Conservation (phyloP, 2,113 vertebrate genomes). For the Australoheros scitulus region DNA sequence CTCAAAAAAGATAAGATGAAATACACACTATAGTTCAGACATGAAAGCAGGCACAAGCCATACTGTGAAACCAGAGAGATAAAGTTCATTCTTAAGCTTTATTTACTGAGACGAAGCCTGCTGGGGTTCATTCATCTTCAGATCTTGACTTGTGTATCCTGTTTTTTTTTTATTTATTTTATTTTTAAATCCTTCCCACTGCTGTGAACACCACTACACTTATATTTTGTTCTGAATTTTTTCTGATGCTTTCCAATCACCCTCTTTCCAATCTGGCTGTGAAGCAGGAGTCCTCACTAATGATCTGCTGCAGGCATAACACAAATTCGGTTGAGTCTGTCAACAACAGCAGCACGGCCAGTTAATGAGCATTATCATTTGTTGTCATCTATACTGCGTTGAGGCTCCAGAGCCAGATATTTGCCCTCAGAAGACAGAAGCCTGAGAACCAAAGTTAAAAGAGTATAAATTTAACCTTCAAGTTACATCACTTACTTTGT, state of each 20-base stretch:
- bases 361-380: too few species aligned
- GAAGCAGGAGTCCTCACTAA: not conserved
- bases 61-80: not conserved
- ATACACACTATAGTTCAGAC: not conserved
- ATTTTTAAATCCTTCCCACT: not conserved
- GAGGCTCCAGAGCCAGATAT: not conserved
- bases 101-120: not conserved
- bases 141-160: not conserved
- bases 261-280: not conserved
- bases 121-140: not conserved
- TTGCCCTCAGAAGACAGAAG: not conserved
- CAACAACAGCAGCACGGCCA: too few species aligned
- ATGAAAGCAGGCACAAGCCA: not conserved
- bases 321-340: too few species aligned
- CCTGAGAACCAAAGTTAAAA: not conserved
- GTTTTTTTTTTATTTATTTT: not conserved
- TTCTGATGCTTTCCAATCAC: not conserved
- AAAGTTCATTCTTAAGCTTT: not conserved
- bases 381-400: too few species aligned
- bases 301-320: not conserved
- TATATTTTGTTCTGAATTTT: not conserved
- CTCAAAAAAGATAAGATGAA: constrained; percentile 28
- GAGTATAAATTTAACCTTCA: not conserved
- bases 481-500: not conserved
- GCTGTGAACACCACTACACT: not conserved